phyloP scores from a whole-genome alignment of 2,888 invertebrate genomes.

The Euspilapteryx auroguttella region DNA sequence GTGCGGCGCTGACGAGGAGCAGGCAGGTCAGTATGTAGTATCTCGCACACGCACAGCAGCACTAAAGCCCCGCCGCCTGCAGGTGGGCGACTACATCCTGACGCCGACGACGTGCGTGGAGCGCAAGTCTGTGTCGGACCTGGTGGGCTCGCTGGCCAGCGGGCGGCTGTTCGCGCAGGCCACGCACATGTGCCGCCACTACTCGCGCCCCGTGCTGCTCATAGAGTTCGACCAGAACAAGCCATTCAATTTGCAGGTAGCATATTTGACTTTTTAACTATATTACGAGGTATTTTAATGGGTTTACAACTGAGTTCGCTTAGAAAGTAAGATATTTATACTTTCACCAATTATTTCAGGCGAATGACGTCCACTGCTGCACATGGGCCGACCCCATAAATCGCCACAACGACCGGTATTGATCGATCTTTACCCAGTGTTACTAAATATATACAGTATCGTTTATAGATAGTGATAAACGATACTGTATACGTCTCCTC shows the following conservation, averaged over 20 bases:
- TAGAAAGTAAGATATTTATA: background rate
- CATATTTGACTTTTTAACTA: too few relatives aligned
- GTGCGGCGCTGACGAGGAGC: too few relatives aligned
- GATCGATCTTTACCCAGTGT: too few relatives aligned
- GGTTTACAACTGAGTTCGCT: background rate
- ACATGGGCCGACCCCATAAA: background rate
- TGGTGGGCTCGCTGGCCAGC: constrained; percentile 92
- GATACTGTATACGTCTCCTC: too few relatives aligned
- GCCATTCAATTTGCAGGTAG: constrained; percentile 84
- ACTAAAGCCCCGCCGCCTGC: too few relatives aligned
- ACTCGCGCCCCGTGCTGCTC: constrained; percentile 84
- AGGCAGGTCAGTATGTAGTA: too few relatives aligned
- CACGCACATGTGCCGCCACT: constrained; percentile 89
- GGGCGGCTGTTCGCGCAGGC: constrained; percentile 96
- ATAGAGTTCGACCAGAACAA: constrained; percentile 97
- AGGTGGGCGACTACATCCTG: constrained; percentile 97
- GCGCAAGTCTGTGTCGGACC: constrained; percentile 93
- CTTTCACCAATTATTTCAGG: background rate
- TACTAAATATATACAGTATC: too few relatives aligned
- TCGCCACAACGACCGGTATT: too few relatives aligned
- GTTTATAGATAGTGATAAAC: too few relatives aligned
- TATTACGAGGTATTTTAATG: background rate
- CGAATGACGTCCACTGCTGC: background rate
- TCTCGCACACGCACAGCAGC: too few relatives aligned
- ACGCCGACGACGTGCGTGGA: constrained; percentile 97